Percentiles rank a stretch among this genome's conserved stretches.
Evolutionary conservation across 2,888 invertebrate genomes (phyloP).

Genomic region (Syrphus vitripennis): DNA sequence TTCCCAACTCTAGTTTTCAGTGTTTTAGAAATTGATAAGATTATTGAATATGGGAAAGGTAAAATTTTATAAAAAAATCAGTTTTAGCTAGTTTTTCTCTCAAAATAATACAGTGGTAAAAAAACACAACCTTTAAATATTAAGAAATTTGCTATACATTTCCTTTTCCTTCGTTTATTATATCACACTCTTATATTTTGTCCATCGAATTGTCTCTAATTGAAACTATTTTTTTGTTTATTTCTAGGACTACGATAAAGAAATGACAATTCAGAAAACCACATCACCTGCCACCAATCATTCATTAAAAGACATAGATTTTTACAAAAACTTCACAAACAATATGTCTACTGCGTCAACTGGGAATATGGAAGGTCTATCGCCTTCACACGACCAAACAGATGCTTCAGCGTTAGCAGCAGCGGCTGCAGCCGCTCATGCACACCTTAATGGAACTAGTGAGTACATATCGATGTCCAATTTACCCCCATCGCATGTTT

Average conservation of each 20-base stretch:
- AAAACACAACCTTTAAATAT: too few species aligned
- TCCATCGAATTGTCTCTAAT: too few species aligned
- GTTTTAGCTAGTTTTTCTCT: too few species aligned
- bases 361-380: constrained; percentile 65
- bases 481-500: constrained; percentile 54
- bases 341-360: constrained; percentile 74
- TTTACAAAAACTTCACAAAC: constrained; percentile 79
- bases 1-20: too few species aligned
- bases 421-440: constrained; percentile 82
- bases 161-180: too few species aligned
- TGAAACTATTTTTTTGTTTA: not conserved
- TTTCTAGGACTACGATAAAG: constrained; percentile 79
- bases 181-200: too few species aligned
- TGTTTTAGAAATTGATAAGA: too few species aligned
- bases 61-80: too few species aligned
- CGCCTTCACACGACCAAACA: constrained; percentile 76
- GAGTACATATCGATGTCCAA: constrained; percentile 82
- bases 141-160: too few species aligned
- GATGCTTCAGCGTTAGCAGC: constrained; percentile 81
- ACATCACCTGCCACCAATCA: constrained; percentile 76
- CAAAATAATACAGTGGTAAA: too few species aligned
- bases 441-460: constrained; percentile 86
- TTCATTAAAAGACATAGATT: constrained; percentile 77
- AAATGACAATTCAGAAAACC: constrained; percentile 78
- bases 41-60: too few species aligned